Base-by-base conservation (phyloP, 2,888 invertebrate species). In the Polyommatus icarus region DNA sequence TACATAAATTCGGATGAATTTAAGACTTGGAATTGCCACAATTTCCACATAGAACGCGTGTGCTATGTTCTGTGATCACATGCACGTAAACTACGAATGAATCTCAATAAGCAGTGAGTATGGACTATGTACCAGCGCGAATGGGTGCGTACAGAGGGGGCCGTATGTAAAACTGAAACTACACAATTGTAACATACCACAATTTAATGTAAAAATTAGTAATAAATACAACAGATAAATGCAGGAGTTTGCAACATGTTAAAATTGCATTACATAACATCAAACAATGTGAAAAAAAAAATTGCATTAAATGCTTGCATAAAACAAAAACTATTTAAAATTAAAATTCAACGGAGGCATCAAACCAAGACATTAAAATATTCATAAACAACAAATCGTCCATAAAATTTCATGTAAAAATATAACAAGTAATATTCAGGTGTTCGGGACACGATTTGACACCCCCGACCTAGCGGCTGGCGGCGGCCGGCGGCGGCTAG, bases 171-270 rank as follows among this genome's bases (percentile, higher is more conserved):
- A 88, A 94, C 93, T 93, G 93, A 94, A 94, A 94, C 94, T 93
- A 93, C 94, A 93, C 89, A 87, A 89, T 92, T 93, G 95, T 95
- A 96, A 95, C 95, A 95, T 95, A 95, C 95, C 95, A 95, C 95
- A 95, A 95, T 95, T 95, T 95, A 95, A 95, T 95, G 95, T 95
- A 95, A 95, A 95, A 95, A 95, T 95, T 95, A 95, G 95, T 95
- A 95, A 95, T 94, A 95, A 95, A 95, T 95, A 94, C 94, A 95
- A 94, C 94, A 94, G 94, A 95, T 95, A 95, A 95, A 95, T 95
- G 95, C 95, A 95, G 94, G 95, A 94, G 93, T 94, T 95, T 95
- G 95, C 95, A 95, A 93, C 91, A 91, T 93, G 93, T 91, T 91
- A 93, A 91, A 91, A 92, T 93, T 94, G 94, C 94, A 94, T 93